Base-by-base conservation (phyloP, 2,888 invertebrate species). In the Drosophila colorata region DNA sequence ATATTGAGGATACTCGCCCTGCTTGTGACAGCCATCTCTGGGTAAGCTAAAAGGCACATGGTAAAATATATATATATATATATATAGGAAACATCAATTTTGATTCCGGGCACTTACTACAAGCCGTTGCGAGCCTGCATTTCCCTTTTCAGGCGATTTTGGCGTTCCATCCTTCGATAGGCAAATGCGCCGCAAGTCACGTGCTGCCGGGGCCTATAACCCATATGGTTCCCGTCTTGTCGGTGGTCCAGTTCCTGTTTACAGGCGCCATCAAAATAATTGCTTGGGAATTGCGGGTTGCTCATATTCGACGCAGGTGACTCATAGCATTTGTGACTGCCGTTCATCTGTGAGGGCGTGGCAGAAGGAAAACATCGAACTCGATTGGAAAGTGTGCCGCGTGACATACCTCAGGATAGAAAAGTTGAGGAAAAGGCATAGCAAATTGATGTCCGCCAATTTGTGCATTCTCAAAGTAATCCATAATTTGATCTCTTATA, bases 121-220 rank as follows among this genome's bases (percentile, higher is more conserved):
- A 76, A 20, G 13, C 76, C 76, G 18, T 78, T 76, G 23, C 74
- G 76, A 1, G 67, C 35, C 11, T 4, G 20, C 69, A 74, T 70
- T 40, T 78, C 74, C 20, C 51, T 40, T 13, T 14, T 13, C 28
- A 16, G 11, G 4, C 74, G 74, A 18, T 60, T 14, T 2, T 40
- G 14, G 1, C 51, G 28, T 1, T 13, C 13, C 14, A 16, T 4
- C 14, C 40, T 5, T 9, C 57, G 51, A 31, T 51, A 58, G 7
- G 16, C 31, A 13, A 48, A 51, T 9, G 57, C 31, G 2, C 40
- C 28, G 16, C 37, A 18, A 1, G 49, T 20, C 1, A 5, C 18
- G 1, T 0, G 11, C 13, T 8, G 28, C 1, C 31, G 40, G 2
- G 13, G 57, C 2, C 13, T 23, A 13, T 28, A 51, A 7, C 14